phyloP scores from a whole-genome alignment of 2,113 vertebrate genomes.

The Pipra filicauda region DNA sequence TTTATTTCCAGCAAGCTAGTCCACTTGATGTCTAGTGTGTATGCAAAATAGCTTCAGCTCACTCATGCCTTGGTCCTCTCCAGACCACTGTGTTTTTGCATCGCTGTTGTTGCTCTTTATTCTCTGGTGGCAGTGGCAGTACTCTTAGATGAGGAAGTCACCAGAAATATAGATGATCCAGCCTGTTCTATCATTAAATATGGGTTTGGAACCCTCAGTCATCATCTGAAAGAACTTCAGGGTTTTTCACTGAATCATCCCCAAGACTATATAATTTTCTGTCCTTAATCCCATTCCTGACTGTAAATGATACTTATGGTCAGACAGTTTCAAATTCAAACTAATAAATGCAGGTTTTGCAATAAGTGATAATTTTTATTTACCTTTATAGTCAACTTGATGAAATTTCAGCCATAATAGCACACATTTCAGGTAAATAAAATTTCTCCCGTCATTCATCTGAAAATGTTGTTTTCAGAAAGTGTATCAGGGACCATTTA shows the following conservation, averaged over 20 bases:
- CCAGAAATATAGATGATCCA: neutral
- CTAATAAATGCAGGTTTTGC: neutral
- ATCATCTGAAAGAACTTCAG: neutral
- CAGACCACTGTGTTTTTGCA: neutral
- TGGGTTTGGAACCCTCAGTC: neutral
- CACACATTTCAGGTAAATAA: neutral
- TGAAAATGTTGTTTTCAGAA: neutral
- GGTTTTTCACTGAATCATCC: neutral
- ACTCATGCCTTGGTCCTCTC: neutral
- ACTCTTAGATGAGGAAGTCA: neutral
- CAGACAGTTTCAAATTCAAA: neutral
- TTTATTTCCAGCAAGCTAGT: neutral
- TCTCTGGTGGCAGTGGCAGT: neutral
- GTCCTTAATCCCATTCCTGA: neutral
- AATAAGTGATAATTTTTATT: neutral
- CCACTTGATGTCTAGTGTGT: neutral
- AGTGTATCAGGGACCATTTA: neutral
- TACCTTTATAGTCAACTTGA: neutral
- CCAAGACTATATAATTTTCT: neutral
- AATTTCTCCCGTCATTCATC: neutral
- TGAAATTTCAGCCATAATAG: neutral
- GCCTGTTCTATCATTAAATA: neutral
- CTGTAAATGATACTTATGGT: neutral
- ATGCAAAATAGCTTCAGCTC: neutral
- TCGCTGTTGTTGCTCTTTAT: rapidly evolving